These are phyloP conservation scores for Leiothrix lutea DNA, from an alignment of 2,113 vertebrate genomes.

Conservation along the genomic window DNA sequence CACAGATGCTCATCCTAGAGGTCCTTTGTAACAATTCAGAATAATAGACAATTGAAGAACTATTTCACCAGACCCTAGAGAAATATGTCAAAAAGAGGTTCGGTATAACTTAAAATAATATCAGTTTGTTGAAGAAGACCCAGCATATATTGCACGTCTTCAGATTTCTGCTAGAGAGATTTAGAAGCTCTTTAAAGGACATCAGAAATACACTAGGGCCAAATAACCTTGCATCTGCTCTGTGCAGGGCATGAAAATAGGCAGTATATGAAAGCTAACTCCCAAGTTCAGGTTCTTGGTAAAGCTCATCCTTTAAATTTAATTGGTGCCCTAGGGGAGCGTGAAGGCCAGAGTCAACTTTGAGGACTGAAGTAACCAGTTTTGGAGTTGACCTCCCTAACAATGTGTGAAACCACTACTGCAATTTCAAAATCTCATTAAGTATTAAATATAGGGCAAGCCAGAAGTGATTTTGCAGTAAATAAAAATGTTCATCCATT, in stretches of 20 bases:
- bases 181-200: not conserved
- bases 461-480: slow-evolving; percentile 54
- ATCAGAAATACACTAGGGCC: not conserved
- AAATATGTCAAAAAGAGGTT: not conserved
- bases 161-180: not conserved
- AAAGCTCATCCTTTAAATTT: not conserved
- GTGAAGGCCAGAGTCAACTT: not conserved
- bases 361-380: not conserved
- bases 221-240: not conserved
- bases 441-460: slow-evolving; percentile 35
- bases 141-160: not conserved
- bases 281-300: not conserved
- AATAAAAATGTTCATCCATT: slow-evolving; percentile 52
- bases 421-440: slow-evolving; percentile 31
- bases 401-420: not conserved
- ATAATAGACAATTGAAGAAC: not conserved
- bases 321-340: not conserved
- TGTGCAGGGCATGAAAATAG: not conserved
- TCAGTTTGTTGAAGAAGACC: not conserved
- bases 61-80: not conserved
- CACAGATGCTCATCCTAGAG: not conserved
- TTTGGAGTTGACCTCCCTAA: not conserved
- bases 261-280: not conserved
- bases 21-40: not conserved
- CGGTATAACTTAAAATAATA: not conserved